phyloP scores from a whole-genome alignment of 2,113 vertebrate genomes.

The Octodon degus region DNA sequence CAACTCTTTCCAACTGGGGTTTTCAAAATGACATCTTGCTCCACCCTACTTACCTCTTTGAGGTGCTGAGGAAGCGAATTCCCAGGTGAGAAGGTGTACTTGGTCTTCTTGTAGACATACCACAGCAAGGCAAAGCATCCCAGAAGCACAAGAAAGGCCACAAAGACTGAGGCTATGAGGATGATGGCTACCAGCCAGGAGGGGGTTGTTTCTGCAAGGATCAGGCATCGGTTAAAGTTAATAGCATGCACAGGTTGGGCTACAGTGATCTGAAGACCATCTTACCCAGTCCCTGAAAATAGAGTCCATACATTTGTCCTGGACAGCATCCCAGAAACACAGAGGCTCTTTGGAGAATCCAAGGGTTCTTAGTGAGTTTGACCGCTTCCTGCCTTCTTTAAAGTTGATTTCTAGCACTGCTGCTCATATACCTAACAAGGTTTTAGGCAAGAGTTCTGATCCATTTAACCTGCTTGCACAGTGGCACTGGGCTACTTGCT shows the following conservation, averaged over 20 bases:
- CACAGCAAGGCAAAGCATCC: constrained; percentile 72
- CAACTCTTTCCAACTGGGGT: no score
- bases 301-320: rapidly evolving
- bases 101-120: constrained; percentile 77
- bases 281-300: background rate
- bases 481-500: background rate
- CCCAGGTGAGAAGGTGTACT: constrained; percentile 74
- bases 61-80: constrained; percentile 86
- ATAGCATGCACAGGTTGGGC: no score
- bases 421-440: rapidly evolving
- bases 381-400: background rate
- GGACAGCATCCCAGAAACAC: rapidly evolving
- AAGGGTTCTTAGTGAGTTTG: background rate
- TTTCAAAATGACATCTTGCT: background rate
- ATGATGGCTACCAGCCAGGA: constrained; percentile 74
- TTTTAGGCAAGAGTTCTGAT: background rate
- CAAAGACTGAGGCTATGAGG: constrained; percentile 72
- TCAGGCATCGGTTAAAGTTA: background rate
- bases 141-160: background rate
- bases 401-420: background rate
- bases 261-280: rapidly evolving
- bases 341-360: background rate
- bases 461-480: background rate
- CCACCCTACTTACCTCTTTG: constrained; percentile 86
- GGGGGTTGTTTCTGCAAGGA: constrained; percentile 76